Percentiles rank a stretch among this genome's conserved stretches.
phyloP scores from a whole-genome alignment of 2,888 invertebrate genomes.

The Apamea monoglypha region DNA sequence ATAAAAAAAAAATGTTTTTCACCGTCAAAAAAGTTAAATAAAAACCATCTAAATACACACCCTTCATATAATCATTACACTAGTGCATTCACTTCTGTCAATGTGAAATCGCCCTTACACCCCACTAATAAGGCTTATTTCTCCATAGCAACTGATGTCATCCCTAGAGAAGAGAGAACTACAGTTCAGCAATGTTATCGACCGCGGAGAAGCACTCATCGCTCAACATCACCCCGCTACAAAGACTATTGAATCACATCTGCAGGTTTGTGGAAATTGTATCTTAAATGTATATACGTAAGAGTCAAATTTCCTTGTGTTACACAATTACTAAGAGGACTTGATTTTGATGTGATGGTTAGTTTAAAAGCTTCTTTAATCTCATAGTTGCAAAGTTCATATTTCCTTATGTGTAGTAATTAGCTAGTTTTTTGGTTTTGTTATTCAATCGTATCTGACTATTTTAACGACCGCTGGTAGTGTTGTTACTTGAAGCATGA shows the following conservation, averaged over 20 bases:
- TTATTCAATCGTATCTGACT: too few species aligned
- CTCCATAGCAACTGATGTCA: constrained; percentile 96
- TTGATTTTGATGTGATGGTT: too few species aligned
- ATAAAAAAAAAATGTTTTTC: not conserved
- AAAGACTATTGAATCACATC: constrained; percentile 97
- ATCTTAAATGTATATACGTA: not conserved
- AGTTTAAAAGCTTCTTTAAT: too few species aligned
- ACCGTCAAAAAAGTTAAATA: not conserved
- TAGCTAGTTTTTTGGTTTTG: too few species aligned
- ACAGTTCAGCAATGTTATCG: constrained; percentile 98
- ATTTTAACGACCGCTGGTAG: too few species aligned
- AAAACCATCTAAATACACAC: not conserved
- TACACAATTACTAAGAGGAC: too few species aligned
- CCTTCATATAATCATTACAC: not conserved
- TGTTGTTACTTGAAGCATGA: too few species aligned
- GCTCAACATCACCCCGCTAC: constrained; percentile 98
- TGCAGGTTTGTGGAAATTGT: constrained; percentile 82
- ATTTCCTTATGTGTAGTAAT: too few species aligned
- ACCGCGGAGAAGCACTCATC: constrained; percentile 97
- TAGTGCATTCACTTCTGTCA: not conserved
- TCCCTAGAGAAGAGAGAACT: constrained; percentile 98
- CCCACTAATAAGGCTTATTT: constrained; percentile 50
- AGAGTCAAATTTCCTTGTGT: too few species aligned
- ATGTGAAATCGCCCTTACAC: not conserved
- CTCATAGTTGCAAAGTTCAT: too few species aligned